Base-by-base conservation (phyloP, 2,113 vertebrate genomes). In the Herpetotheres cachinnans region DNA sequence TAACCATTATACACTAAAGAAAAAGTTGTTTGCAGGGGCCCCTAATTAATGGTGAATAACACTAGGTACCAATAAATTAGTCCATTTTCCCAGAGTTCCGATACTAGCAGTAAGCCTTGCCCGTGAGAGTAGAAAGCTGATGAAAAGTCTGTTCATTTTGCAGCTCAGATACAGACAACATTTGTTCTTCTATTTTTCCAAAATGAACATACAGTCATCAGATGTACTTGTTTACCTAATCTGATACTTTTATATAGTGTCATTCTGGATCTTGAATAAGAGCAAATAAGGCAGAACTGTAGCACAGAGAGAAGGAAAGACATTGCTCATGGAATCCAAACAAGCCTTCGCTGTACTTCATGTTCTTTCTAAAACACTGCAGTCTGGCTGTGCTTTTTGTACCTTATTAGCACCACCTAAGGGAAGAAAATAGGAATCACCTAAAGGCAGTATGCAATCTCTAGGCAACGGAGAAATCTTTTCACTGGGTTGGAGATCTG, bases 401-500 rank as follows among this genome's bases (percentile, higher is more conserved):
- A 96, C 97, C 79, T 86, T 95, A 87, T 97, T 96, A 97, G 97
- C 97, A 96, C 97, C 97, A 98, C 95, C 97, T 98, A 98, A 97
- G 96, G 97, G 97, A 96, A 89, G 95, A 79, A 97, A 78, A 82
- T 13, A 47, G 91, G 52, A 93, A 97, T 87, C 95, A 77, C 58
- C 78, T 77, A 77, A 65, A 86, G 78, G 54, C 34, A 11, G 46
- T 29, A 27, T 11, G 69, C 30, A 46, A 13, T 79, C 56, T 56
- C 71, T 65, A 89, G 77, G 86, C 56, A 96, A 69, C 4, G 6
- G 17, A 46, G 91, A 78, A 93, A 76, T 30, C 30, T 85, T 86
- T 82, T 87, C 63, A 61, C 40, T 20, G 9, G 17, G 11, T 27
- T 77, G 36, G 62, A 86, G 46, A 67, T 32, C 22, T 42, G 2